Evolutionary conservation across 2,888 invertebrate genomes (phyloP).

Genomic region (Creontiades dilutus): DNA sequence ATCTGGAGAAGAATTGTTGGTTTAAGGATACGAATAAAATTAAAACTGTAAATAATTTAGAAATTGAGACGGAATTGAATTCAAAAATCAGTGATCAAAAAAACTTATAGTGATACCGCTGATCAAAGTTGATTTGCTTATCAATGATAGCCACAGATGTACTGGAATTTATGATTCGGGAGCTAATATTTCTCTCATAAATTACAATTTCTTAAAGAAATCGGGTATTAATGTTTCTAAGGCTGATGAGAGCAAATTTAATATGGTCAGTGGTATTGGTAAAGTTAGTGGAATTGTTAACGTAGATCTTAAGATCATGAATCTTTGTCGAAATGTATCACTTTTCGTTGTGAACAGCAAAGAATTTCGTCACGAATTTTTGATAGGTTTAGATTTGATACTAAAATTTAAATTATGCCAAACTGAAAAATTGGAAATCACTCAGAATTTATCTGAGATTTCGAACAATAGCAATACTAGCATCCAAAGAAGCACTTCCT

Average conservation of each 20-base stretch:
- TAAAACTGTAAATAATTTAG: slow-evolving; percentile 60
- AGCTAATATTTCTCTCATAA: slow-evolving; percentile 73
- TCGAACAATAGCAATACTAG: too few species aligned
- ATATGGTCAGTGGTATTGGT: slow-evolving; percentile 73
- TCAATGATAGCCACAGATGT: slow-evolving; percentile 69
- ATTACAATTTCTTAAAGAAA: slow-evolving; percentile 72
- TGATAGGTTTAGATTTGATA: too few species aligned
- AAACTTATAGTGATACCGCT: slow-evolving; percentile 73
- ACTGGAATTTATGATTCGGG: slow-evolving; percentile 73
- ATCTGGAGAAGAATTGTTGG: slow-evolving; percentile 47
- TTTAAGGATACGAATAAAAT: slow-evolving; percentile 28
- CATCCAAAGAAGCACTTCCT: too few species aligned
- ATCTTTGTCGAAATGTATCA: background rate
- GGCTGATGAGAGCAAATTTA: slow-evolving; percentile 68
- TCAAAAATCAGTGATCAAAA: slow-evolving; percentile 68
- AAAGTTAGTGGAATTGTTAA: slow-evolving; percentile 71
- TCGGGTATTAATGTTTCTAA: slow-evolving; percentile 58
- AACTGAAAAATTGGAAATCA: slow-evolving; percentile 53
- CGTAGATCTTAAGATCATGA: slow-evolving; percentile 73
- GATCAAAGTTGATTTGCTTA: slow-evolving; percentile 71
- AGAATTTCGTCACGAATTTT: too few species aligned
- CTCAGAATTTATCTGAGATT: slow-evolving; percentile 65
- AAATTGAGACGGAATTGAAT: slow-evolving; percentile 59
- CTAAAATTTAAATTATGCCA: too few species aligned
- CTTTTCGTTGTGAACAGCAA: slow-evolving; percentile 35